phyloP scores from a whole-genome alignment of 1,140 invertebrate species.

The Hirudo medicinalis region DNA sequence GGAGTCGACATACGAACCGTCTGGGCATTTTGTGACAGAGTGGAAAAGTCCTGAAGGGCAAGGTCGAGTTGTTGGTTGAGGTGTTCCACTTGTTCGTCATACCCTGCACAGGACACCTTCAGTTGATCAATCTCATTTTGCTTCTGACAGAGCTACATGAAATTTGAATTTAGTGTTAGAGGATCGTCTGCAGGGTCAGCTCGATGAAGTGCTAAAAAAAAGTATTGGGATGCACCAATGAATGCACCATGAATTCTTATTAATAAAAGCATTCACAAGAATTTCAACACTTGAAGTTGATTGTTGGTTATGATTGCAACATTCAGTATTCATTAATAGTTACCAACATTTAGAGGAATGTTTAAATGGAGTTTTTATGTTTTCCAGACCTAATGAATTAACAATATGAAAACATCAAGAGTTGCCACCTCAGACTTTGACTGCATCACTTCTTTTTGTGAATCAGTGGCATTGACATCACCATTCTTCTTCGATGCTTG shows the following conservation, averaged over 20 bases:
- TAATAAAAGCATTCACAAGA: too few relatives aligned
- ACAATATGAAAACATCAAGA: not conserved
- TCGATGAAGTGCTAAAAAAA: too few relatives aligned
- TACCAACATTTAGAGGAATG: too few relatives aligned
- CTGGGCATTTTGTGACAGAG: conserved; percentile 15
- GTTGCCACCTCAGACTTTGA: conserved; percentile 33
- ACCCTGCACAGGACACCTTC: not conserved
- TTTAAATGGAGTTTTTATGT: too few relatives aligned
- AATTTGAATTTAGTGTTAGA: too few relatives aligned
- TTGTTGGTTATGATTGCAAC: too few relatives aligned
- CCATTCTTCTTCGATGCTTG: conserved; percentile 33
- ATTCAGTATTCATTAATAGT: too few relatives aligned
- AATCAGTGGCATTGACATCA: conserved; percentile 35
- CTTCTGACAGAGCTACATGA: not conserved
- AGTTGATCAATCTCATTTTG: not conserved
- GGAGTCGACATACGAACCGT: not conserved
- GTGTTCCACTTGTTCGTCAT: conserved; percentile 1
- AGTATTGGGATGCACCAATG: too few relatives aligned
- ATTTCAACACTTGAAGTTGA: too few relatives aligned
- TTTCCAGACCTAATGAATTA: too few relatives aligned
- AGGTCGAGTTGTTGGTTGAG: conserved; percentile 7
- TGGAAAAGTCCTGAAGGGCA: not conserved
- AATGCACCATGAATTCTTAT: too few relatives aligned
- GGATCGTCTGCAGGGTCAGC: too few relatives aligned
- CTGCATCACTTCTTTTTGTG: conserved; percentile 36